Base-by-base conservation (phyloP, 2,113 vertebrate species). In the Chlorodrepanis virens region DNA sequence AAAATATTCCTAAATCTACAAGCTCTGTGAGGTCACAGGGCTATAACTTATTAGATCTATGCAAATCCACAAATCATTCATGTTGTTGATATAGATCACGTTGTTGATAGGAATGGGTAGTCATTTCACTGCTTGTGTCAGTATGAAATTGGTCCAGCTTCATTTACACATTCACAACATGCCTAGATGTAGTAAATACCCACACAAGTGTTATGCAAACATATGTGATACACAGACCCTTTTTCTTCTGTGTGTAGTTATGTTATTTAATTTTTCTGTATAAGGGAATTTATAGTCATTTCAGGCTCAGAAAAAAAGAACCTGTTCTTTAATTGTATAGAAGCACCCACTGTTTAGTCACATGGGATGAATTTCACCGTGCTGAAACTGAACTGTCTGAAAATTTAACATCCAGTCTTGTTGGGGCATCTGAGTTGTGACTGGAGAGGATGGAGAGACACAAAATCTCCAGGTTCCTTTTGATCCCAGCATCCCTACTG, bases 81-180 rank as follows among this genome's bases (percentile, higher is more conserved):
- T 0, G 0, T 29, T 52, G 8, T 39, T 76, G 39, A 11, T 40
- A 61, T 64, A 76, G 47, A 56, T 69, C 37, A 53, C 3, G 3
- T 20, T 64, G 21, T 39, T 90, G 42, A 11, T 44, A 65, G 45
- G 61, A 89, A 68, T 60, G 53, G 39, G 17, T 14, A 67, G 33
- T 33, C 5, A 27, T 88, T 80, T 89, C 68, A 65, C 17, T 40
- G 39, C 29, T 90, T 67, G 13, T 75, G 54, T 39, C 64, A 75
- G 44, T 24, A 42, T 63, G 6, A 77, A 52, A 64, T 40, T 84
- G 33, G 9, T 25, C 56, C 24, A 78, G 13, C 19, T 81, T 78
- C 16, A 65, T 84, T 74, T 90, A 67, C 29, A 44, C 67, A 40
- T 64, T 77, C 52, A 60, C 52, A 83, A 7, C 3, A 2, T 28